phyloP scores from a whole-genome alignment of 2,113 vertebrate species.

The Hucho hucho region DNA sequence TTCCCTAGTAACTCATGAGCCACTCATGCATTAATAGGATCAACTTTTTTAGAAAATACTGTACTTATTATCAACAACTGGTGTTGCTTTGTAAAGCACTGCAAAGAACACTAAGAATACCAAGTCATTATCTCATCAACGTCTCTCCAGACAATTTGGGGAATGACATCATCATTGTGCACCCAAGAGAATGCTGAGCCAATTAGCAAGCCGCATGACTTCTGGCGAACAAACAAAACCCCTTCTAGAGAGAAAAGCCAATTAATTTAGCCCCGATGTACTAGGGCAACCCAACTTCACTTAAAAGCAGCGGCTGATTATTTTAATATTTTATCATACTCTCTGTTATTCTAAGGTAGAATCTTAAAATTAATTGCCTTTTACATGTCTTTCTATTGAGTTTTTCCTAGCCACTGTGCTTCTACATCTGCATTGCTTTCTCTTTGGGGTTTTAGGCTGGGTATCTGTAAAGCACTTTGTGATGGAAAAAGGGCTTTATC shows the following conservation, averaged over 20 bases:
- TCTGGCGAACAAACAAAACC: conserved; percentile 55
- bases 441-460: no score
- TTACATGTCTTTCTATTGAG: conserved; percentile 47
- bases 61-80: no score
- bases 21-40: no score
- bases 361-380: conserved; percentile 66
- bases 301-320: conserved; percentile 51
- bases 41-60: no score
- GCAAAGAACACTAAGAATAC: no score
- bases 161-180: conserved; percentile 50
- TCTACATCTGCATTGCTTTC: no score
- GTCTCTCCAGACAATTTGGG: conserved; percentile 29
- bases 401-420: no score
- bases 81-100: no score
- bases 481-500: no score
- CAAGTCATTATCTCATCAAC: conserved; percentile 12
- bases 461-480: no score
- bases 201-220: conserved; percentile 62
- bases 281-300: conserved; percentile 18
- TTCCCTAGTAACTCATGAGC: no score
- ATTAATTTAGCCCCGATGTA: conserved; percentile 32
- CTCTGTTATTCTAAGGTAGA: conserved; percentile 45
- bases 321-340: conserved; percentile 56
- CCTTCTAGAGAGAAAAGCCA: conserved; percentile 35
- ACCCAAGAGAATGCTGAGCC: conserved; percentile 55